Percentiles rank a stretch among this genome's conserved stretches.
Evolutionary conservation across 2,797 vertebrate species (phyloP).

Genomic region (Atherinosoma microstoma): DNA sequence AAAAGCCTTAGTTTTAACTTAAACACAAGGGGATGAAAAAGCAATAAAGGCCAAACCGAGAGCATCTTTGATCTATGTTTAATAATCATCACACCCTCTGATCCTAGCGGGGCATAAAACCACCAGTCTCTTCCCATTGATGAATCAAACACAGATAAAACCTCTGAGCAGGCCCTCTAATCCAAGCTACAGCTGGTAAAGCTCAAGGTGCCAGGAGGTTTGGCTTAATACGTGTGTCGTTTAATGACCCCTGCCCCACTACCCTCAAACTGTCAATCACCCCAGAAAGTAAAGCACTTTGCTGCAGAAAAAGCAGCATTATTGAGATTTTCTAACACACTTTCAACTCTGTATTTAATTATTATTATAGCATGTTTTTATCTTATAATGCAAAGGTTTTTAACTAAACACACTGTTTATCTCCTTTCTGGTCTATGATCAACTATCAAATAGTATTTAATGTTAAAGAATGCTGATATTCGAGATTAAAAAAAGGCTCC

Average conservation of each 20-base stretch:
- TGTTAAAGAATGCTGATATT: not conserved
- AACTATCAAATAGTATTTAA: not conserved
- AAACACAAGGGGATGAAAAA: conserved; percentile 6
- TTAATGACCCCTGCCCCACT: conserved; percentile 71
- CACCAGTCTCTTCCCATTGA: conserved; percentile 30
- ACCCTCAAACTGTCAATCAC: conserved; percentile 76
- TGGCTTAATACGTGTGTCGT: conserved; percentile 39
- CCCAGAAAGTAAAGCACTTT: not conserved
- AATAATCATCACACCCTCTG: not conserved
- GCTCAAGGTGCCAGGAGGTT: conserved; percentile 58
- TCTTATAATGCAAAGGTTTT: not conserved
- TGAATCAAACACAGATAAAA: conserved; percentile 49
- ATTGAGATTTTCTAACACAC: too few relatives aligned
- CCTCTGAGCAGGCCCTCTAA: conserved; percentile 50
- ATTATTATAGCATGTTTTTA: too few relatives aligned
- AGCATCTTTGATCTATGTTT: conserved; percentile 17
- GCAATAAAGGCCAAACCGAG: not conserved
- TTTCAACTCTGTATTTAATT: too few relatives aligned
- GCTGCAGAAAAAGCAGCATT: not conserved
- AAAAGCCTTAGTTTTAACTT: not conserved
- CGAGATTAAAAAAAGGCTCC: too few relatives aligned
- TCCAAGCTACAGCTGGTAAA: conserved; percentile 58
- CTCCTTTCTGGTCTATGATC: not conserved
- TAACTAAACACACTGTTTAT: not conserved
- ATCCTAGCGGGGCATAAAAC: not conserved